phyloP scores from a whole-genome alignment of 2,888 invertebrate species.

The Drosophila cognata region DNA sequence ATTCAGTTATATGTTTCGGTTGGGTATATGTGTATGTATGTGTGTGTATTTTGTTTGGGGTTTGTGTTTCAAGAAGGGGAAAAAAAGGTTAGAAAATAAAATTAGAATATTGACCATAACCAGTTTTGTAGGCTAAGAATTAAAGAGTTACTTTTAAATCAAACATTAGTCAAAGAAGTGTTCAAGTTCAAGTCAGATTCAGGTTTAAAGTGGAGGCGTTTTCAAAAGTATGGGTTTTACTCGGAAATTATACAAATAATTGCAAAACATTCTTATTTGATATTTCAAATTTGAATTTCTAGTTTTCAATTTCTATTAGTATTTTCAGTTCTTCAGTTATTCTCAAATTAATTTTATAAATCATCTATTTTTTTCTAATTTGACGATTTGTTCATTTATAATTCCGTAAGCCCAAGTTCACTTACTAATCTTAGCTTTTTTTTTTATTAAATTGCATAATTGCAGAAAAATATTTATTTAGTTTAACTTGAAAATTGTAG shows the following conservation, averaged over 20 bases:
- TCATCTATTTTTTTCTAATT: not conserved
- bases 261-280: too few species aligned
- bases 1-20: constrained; percentile 28
- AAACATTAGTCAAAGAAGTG: constrained; percentile 43
- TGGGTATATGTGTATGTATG: constrained; percentile 19
- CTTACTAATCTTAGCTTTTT: not conserved
- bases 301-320: not conserved
- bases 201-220: not conserved
- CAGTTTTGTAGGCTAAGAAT: constrained; percentile 56
- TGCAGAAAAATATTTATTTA: not conserved
- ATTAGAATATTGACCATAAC: constrained; percentile 80
- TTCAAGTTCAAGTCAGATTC: constrained; percentile 7
- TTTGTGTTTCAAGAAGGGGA: constrained; percentile 38
- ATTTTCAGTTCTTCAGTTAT: too few species aligned
- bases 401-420: not conserved
- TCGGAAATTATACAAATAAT: not conserved
- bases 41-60: constrained; percentile 40
- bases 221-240: constrained; percentile 1
- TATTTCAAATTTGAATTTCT: not conserved
- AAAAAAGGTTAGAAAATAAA: constrained; percentile 75
- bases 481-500: not conserved
- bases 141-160: constrained; percentile 40
- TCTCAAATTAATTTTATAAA: not conserved
- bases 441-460: not conserved
- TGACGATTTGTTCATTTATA: not conserved